Evolutionary conservation across 2,113 vertebrate species (phyloP), one percentile per base, ranked within the genome.

Genomic region (Phylloscopus whistleri): DNA sequence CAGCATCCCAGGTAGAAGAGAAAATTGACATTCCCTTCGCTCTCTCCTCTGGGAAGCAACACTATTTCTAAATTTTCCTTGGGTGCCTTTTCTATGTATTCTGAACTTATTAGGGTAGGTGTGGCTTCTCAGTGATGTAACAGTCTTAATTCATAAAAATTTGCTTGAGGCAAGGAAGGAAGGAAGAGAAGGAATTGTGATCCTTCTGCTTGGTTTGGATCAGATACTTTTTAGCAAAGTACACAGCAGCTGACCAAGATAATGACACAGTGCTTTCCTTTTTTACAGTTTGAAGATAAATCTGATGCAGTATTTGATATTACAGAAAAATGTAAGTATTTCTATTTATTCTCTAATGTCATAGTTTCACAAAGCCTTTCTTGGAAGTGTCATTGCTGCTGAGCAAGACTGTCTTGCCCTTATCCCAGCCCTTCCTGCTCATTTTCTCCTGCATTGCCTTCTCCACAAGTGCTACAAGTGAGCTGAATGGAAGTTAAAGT

Each of bases 251-350:
- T 94, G 86, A 96, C 86, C 84, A 31, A 91, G 94, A 91, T 94
- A 95, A 95, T 96, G 79, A 96, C 86, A 39, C 26, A 70, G 78
- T 97, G 90, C 84, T 97, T 95, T 96, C 90, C 88, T 95, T 92
- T 97, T 96, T 97, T 97, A 86, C 97, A 98, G 98, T 98, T 98
- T 96, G 98, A 98, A 96, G 97, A 98, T 96, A 98, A 98, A 97
- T 95, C 97, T 97, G 98, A 97, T 97, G 97, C 96, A 33, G 97
- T 97, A 94, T 98, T 98, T 97, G 97, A 97, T 97, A 97, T 98
- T 97, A 93, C 97, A 97, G 98, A 98, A 90, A 98, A 98, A 97
- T 98, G 98, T 98, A 98, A 98, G 98, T 97, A 93, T 75, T 81
- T 96, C 75, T 78, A 6, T 95, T 97, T 96, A 79, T 91, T 93